These are phyloP conservation scores for Orthosia gothica DNA, from an alignment of 2,888 invertebrate species.

Conservation along the genomic window DNA sequence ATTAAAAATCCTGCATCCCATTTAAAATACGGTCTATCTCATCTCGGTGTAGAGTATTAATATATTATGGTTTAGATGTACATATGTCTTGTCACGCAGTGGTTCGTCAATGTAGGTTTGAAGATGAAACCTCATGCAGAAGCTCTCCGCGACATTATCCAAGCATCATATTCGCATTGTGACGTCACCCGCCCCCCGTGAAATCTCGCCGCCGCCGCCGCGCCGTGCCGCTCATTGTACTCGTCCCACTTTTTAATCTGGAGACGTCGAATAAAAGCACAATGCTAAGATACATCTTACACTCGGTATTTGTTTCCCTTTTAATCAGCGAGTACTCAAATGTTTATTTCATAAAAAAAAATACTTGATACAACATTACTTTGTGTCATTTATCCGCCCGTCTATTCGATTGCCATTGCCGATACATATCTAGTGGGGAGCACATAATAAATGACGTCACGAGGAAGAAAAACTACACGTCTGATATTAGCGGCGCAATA, in stretches of 20 bases:
- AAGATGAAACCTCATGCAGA: slow-evolving; percentile 64
- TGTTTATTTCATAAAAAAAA: slow-evolving; percentile 66
- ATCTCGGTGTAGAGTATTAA: slow-evolving; percentile 28
- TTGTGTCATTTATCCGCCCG: slow-evolving; percentile 21
- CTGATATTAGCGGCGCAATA: slow-evolving; percentile 77
- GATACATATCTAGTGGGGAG: slow-evolving; percentile 55
- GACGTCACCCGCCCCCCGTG: slow-evolving; percentile 79
- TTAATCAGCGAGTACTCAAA: slow-evolving; percentile 81
- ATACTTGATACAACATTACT: slow-evolving; percentile 39
- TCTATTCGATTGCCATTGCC: slow-evolving; percentile 25
- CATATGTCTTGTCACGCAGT: slow-evolving; percentile 1
- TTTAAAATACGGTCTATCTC: slow-evolving; percentile 14
- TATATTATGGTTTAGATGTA: slow-evolving; percentile 11
- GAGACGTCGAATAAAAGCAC: slow-evolving; percentile 88
- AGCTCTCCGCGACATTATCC: slow-evolving; percentile 75
- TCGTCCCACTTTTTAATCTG: slow-evolving; percentile 89
- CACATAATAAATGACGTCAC: slow-evolving; percentile 72
- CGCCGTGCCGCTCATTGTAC: slow-evolving; percentile 82
- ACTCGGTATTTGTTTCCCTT: slow-evolving; percentile 82
- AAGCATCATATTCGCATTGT: slow-evolving; percentile 82
- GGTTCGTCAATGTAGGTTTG: slow-evolving; percentile 47
- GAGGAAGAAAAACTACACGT: slow-evolving; percentile 78
- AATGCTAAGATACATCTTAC: slow-evolving; percentile 85
- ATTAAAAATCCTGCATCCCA: slow-evolving; percentile 47
- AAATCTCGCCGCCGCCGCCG: slow-evolving; percentile 74